Base-by-base conservation (phyloP, 2,797 vertebrate genomes). In the Rhyacichthys aspro region DNA sequence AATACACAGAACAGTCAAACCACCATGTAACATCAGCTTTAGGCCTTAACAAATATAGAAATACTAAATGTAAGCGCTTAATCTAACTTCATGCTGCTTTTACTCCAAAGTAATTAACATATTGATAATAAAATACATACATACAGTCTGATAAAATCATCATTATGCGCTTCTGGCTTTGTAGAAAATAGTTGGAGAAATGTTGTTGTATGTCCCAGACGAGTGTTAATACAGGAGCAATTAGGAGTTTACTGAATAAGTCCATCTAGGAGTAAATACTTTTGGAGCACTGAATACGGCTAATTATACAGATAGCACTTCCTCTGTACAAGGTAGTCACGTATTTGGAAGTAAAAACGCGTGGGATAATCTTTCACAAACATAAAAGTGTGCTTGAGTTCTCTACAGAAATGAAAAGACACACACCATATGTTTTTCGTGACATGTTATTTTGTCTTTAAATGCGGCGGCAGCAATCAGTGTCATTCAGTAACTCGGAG, bases 401-500 rank as follows among this genome's bases (percentile, higher is more conserved):
- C 14, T 54, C 28, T 11, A 1, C 8, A 32, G n/a, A 64, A 32
- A 7, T 46, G 48, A 67, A 55, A 61, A 39, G 41, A 36, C 55
- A 14, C 28, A 14, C 43, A 48, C 15, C 11, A 11, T 11, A 8
- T 49, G 32, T 39, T 42, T 70, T 43, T 43, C 0, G 14, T 37
- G 39, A 42, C 50, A 50, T 28, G 14, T 63, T 41, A 53, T 63
- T 47, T 55, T 19, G 16, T 32, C 34, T 56, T 23, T 48, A 67
- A 44, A 23, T 55, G 50, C 38, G 14, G 47, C 57, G 46, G 34
- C 14, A 43, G 55, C n/a, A 52, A 68, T 76, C 69, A 54, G 1
- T 65, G 57, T 65, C 62, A 57, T 60, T 71, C 72, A 50, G 61
- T 17, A 41, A 64, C 62, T 70, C 19, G 5, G 8, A 63, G 65